These are phyloP conservation scores for Dicycla oo DNA, from an alignment of 2,888 invertebrate genomes.

Conservation along the genomic window DNA sequence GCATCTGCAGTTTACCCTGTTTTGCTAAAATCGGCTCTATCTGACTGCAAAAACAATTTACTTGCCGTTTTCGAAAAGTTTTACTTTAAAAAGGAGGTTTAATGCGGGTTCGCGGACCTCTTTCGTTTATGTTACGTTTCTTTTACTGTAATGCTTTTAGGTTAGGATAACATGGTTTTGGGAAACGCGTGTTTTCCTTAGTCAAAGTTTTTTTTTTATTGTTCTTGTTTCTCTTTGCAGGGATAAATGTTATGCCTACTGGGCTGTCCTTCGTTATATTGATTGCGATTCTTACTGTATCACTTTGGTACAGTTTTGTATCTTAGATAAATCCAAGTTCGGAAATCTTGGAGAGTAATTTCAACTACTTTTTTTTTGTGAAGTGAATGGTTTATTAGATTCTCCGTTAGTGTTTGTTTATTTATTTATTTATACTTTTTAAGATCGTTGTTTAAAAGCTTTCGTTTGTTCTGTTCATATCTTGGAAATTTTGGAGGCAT, in stretches of 20 bases:
- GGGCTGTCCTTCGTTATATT: constrained; percentile 23
- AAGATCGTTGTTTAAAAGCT: constrained; percentile 38
- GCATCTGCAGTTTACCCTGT: constrained; percentile 83
- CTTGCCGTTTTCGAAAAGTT: constrained; percentile 47
- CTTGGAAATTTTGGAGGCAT: constrained; percentile 66
- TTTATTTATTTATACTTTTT: constrained; percentile 48
- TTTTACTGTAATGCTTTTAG: constrained; percentile 49
- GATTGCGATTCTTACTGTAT: constrained; percentile 10
- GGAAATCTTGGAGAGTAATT: neutral
- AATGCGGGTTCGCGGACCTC: constrained; percentile 34
- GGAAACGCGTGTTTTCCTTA: constrained; percentile 39
- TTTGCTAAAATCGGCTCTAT: constrained; percentile 70
- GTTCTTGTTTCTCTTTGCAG: constrained; percentile 22
- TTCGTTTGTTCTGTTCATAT: constrained; percentile 58
- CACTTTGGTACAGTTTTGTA: neutral
- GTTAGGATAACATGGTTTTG: constrained; percentile 56
- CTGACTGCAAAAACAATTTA: constrained; percentile 63
- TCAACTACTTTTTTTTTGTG: neutral
- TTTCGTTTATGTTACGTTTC: constrained; percentile 27
- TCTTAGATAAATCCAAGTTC: constrained; percentile 4
- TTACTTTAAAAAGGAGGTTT: constrained; percentile 35
- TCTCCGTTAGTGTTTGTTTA: constrained; percentile 47
- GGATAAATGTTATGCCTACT: constrained; percentile 5
- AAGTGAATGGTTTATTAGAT: constrained; percentile 13
- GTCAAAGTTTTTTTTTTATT: constrained; percentile 26